These are phyloP conservation scores for Camponotus pennsylvanicus DNA, from an alignment of 1,140 invertebrate species.

Conservation along the genomic window DNA sequence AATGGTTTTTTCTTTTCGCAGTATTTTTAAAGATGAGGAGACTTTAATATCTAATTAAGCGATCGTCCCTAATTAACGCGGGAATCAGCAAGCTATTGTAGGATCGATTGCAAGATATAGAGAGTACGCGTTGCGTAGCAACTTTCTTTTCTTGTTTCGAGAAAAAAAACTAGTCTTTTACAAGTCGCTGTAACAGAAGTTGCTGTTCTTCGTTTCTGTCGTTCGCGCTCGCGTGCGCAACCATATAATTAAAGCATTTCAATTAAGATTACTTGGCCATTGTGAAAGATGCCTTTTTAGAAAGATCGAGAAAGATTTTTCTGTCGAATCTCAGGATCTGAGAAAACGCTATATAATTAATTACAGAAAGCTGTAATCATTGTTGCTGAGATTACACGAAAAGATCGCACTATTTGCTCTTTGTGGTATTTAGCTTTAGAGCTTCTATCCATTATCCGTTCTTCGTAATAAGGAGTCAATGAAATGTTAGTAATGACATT, in stretches of 20 bases:
- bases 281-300: slow-evolving; percentile 29
- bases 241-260: slow-evolving; percentile 70
- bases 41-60: slow-evolving; percentile 55
- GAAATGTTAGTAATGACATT: not conserved
- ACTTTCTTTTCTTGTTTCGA: slow-evolving; percentile 52
- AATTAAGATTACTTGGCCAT: slow-evolving; percentile 70
- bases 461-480: not conserved
- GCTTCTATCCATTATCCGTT: not conserved
- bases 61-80: slow-evolving; percentile 53
- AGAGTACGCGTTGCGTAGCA: not conserved
- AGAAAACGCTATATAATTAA: slow-evolving; percentile 71
- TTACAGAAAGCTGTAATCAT: slow-evolving; percentile 62
- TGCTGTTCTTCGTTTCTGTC: not conserved
- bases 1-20: slow-evolving; percentile 2
- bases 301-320: slow-evolving; percentile 67
- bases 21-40: not conserved
- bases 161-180: slow-evolving; percentile 49
- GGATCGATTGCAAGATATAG: slow-evolving; percentile 62
- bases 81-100: slow-evolving; percentile 47
- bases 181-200: slow-evolving; percentile 10
- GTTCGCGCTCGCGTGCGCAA: not conserved
- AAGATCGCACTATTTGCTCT: not conserved
- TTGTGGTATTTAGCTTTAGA: slow-evolving; percentile 13
- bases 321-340: slow-evolving; percentile 54
- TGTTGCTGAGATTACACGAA: not conserved